Conservation (phyloP, 2,797 vertebrate genomes). For the Austrolebias charrua region DNA sequence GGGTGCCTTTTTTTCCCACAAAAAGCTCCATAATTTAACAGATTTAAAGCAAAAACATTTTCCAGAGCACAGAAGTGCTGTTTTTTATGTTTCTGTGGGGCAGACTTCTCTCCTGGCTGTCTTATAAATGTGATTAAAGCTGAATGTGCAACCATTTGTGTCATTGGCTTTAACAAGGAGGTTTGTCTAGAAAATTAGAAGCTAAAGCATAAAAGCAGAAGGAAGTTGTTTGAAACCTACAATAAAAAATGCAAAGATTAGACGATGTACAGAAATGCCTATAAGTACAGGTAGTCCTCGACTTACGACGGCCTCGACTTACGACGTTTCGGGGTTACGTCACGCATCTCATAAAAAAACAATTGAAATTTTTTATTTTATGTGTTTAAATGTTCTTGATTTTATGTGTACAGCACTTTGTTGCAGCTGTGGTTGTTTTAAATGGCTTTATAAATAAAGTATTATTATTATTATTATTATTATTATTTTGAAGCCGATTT, state of each 20-base stretch:
- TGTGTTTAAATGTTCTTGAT: too few relatives aligned
- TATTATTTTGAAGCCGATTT: too few relatives aligned
- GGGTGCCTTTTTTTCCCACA: background rate
- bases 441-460: too few relatives aligned
- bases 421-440: too few relatives aligned
- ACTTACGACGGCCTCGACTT: too few relatives aligned
- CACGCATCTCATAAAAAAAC: too few relatives aligned
- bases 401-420: too few relatives aligned
- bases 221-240: background rate
- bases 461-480: too few relatives aligned
- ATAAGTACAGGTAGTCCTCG: too few relatives aligned
- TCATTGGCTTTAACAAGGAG: conserved; percentile 8
- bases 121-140: conserved; percentile 22
- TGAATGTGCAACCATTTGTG: conserved; percentile 20
- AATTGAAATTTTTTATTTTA: too few relatives aligned
- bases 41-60: conserved; percentile 1
- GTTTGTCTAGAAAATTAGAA: background rate
- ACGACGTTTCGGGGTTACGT: too few relatives aligned
- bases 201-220: background rate
- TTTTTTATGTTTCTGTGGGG: conserved; percentile 20
- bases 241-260: background rate
- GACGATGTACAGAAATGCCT: too few relatives aligned
- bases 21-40: conserved; percentile 1
- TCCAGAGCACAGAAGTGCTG: background rate
- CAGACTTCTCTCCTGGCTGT: conserved; percentile 13